A percentile compares a stretch with the other conserved stretches of the same genome.
Conservation (phyloP, 2,113 vertebrate genomes). For the Heteronetta atricapilla region DNA sequence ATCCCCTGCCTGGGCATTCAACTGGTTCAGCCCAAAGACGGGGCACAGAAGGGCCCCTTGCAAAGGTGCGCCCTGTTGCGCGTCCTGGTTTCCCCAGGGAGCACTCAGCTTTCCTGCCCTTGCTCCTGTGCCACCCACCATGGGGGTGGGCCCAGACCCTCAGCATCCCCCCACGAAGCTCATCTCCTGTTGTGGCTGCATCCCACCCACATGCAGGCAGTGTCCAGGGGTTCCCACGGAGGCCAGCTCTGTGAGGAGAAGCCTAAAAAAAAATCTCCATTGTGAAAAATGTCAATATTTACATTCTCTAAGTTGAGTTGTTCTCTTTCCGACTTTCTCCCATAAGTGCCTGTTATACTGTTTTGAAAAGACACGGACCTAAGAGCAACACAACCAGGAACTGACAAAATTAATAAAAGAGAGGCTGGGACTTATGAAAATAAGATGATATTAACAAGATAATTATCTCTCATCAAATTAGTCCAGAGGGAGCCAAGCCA, state of each 20-base stretch:
- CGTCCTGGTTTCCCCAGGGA: not conserved
- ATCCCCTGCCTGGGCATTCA: not conserved
- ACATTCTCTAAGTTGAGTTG: constrained; percentile 31
- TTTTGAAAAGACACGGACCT: constrained; percentile 54
- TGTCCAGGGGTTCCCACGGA: not conserved
- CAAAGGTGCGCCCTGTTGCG: fast-evolving
- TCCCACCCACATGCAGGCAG: not conserved
- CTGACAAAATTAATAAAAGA: constrained; percentile 69
- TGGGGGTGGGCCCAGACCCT: not conserved
- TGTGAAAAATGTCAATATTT: constrained; percentile 66
- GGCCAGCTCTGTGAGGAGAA: not conserved
- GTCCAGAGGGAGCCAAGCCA: constrained; percentile 65
- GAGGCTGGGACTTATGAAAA: constrained; percentile 68
- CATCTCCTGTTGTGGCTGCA: not conserved
- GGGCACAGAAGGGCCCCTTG: not conserved
- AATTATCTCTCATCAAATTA: constrained; percentile 74
- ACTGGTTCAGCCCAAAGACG: not conserved
- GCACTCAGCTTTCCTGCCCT: not conserved
- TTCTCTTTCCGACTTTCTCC: constrained; percentile 37
- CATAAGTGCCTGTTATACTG: constrained; percentile 35
- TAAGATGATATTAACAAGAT: constrained; percentile 73
- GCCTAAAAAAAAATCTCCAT: not conserved
- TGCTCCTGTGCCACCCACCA: not conserved
- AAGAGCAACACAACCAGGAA: constrained; percentile 54
- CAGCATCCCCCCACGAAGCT: not conserved